Evolutionary conservation across 2,797 vertebrate genomes (phyloP).

Genomic region (Gouania willdenowi): DNA sequence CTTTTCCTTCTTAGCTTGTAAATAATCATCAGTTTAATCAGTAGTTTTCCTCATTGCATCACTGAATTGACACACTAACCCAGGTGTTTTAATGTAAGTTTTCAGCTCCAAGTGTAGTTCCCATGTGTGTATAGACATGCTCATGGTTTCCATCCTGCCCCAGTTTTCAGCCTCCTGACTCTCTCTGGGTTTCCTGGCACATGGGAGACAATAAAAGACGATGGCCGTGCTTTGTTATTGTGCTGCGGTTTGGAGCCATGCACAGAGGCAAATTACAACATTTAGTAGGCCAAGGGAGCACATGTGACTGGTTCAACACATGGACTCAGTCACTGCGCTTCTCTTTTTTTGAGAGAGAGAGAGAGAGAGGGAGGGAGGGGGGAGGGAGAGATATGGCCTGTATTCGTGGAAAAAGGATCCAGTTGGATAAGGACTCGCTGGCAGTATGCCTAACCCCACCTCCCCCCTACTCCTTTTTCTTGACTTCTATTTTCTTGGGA

Average conservation of each 20-base stretch:
- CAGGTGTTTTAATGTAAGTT: too few species aligned
- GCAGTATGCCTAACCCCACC: slow-evolving; percentile 6
- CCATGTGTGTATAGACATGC: too few species aligned
- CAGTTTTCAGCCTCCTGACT: slow-evolving; percentile 35
- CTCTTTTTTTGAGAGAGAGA: slow-evolving; percentile 12
- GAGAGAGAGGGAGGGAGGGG: too few species aligned
- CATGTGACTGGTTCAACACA: slow-evolving; percentile 75
- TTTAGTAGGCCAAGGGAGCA: slow-evolving; percentile 65
- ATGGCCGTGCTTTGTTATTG: slow-evolving; percentile 55
- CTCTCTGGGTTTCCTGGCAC: slow-evolving; percentile 46
- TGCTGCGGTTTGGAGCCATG: slow-evolving; percentile 52
- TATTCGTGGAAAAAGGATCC: slow-evolving; percentile 55
- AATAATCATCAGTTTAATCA: too few species aligned
- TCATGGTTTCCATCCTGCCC: slow-evolving; percentile 24
- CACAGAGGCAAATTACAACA: slow-evolving; percentile 53
- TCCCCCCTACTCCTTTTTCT: neutral
- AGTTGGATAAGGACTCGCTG: slow-evolving; percentile 27
- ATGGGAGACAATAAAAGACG: slow-evolving; percentile 41
- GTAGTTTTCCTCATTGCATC: slow-evolving; percentile 17
- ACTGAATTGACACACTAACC: neutral
- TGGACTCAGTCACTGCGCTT: slow-evolving; percentile 52
- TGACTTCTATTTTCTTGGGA: slow-evolving; percentile 33
- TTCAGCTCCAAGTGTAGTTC: too few species aligned
- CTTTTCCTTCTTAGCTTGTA: too few species aligned
- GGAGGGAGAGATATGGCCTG: slow-evolving; percentile 35